Conservation (phyloP, 2,888 invertebrate genomes). For the Drosophila pseudotakahashii region DNA sequence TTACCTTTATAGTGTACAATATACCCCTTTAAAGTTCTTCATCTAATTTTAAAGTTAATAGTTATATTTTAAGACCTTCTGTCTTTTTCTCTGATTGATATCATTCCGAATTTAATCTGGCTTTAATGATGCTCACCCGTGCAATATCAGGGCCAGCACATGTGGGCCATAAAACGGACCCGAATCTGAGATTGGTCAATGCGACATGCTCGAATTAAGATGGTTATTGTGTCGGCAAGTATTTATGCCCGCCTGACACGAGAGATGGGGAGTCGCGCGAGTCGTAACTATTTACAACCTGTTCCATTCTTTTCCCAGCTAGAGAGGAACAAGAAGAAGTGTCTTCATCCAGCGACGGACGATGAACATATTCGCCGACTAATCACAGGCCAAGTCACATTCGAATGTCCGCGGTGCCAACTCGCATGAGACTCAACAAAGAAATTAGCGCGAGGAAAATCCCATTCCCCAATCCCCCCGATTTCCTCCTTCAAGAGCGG, state of each 20-base stretch:
- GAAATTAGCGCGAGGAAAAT: slow-evolving; percentile 69
- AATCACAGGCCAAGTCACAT: slow-evolving; percentile 73
- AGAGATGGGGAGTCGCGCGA: slow-evolving; percentile 15
- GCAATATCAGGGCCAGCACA: slow-evolving; percentile 17
- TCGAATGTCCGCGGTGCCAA: slow-evolving; percentile 73
- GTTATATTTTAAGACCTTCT: neutral
- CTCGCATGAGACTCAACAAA: slow-evolving; percentile 77
- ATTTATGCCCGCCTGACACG: slow-evolving; percentile 52
- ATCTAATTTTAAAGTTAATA: neutral
- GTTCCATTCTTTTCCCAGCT: slow-evolving; percentile 31
- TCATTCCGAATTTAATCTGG: slow-evolving; percentile 23
- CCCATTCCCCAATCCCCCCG: neutral
- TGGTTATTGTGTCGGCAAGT: slow-evolving; percentile 55
- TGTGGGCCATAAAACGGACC: slow-evolving; percentile 31
- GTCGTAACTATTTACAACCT: slow-evolving; percentile 21
- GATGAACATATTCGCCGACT: slow-evolving; percentile 78
- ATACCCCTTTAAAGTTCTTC: too few species aligned
- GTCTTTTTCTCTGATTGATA: slow-evolving; percentile 15
- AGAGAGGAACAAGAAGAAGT: slow-evolving; percentile 44
- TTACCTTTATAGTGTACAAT: too few species aligned
- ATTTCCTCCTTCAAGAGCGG: slow-evolving; percentile 3
- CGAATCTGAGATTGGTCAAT: slow-evolving; percentile 2
- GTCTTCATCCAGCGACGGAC: slow-evolving; percentile 62
- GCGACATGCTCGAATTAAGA: slow-evolving; percentile 54
- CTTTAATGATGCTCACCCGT: slow-evolving; percentile 30